Conservation (phyloP, 2,888 invertebrate species). For the Melieria picta region DNA sequence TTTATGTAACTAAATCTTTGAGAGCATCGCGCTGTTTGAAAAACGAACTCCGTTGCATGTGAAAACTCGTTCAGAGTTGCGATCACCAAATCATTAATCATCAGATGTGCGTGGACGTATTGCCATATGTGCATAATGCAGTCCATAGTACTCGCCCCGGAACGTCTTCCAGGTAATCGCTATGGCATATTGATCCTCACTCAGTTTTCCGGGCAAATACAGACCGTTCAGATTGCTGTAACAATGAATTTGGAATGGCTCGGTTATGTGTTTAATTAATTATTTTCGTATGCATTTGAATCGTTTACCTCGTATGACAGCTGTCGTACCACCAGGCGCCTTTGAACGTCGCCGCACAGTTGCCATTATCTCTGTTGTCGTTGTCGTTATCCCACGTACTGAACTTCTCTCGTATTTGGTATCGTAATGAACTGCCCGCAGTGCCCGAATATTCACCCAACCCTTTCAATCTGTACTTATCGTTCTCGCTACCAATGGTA, state of each 20-base stretch:
- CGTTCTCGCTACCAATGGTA: not conserved
- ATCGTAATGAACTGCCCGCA: not conserved
- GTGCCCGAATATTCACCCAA: not conserved
- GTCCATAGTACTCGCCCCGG: not conserved
- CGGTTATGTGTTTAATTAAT: no score
- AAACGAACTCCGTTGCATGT: no score
- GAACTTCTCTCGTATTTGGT: not conserved
- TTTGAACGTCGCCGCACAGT: not conserved
- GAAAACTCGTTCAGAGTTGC: no score
- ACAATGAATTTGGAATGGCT: no score
- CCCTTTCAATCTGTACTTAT: not conserved
- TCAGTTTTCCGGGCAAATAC: not conserved
- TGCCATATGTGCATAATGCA: conserved; percentile 6
- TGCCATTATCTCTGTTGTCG: not conserved
- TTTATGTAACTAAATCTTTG: no score
- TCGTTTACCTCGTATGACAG: no score
- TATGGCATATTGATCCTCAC: not conserved
- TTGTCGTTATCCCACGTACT: not conserved
- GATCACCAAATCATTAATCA: no score
- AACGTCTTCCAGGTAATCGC: not conserved
- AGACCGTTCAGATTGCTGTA: not conserved
- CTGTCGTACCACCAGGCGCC: no score
- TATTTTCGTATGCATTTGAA: no score
- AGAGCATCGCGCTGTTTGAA: no score
- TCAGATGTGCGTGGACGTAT: not conserved